Evolutionary conservation across 2,888 invertebrate species (phyloP).

Genomic region (Limnephilus rhombicus): DNA sequence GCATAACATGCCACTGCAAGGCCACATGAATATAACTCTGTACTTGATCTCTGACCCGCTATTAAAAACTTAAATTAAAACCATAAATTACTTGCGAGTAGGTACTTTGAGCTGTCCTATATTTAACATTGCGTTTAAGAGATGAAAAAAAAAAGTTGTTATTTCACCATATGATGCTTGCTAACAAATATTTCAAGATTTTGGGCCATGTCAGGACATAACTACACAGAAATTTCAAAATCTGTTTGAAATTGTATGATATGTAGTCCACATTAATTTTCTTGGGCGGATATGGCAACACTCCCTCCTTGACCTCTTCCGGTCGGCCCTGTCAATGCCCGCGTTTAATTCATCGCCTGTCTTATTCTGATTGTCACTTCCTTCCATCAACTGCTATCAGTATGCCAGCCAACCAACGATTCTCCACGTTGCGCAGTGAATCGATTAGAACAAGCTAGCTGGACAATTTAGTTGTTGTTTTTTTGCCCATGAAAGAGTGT

Average conservation of each 20-base stretch:
- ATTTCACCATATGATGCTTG: too few species aligned
- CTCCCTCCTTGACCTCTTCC: slow-evolving; percentile 24
- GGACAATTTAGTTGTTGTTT: too few species aligned
- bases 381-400: slow-evolving; percentile 16
- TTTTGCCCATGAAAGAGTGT: too few species aligned
- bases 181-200: not conserved
- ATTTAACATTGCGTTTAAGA: not conserved
- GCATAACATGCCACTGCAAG: not conserved
- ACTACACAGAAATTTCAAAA: too few species aligned
- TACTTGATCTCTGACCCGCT: not conserved
- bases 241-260: too few species aligned
- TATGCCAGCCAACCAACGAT: slow-evolving; percentile 3
- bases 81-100: not conserved
- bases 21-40: not conserved
- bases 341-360: slow-evolving; percentile 35
- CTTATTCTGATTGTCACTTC: slow-evolving; percentile 44
- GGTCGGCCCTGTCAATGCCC: slow-evolving; percentile 45
- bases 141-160: not conserved
- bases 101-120: not conserved
- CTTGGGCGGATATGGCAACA: not conserved
- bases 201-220: not conserved
- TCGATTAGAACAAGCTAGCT: too few species aligned
- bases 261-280: too few species aligned
- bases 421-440: not conserved
- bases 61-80: not conserved